Evolutionary conservation across 2,888 invertebrate species (phyloP), one percentile per base, ranked within the genome.

Genomic region (Andricus quercusramuli): DNA sequence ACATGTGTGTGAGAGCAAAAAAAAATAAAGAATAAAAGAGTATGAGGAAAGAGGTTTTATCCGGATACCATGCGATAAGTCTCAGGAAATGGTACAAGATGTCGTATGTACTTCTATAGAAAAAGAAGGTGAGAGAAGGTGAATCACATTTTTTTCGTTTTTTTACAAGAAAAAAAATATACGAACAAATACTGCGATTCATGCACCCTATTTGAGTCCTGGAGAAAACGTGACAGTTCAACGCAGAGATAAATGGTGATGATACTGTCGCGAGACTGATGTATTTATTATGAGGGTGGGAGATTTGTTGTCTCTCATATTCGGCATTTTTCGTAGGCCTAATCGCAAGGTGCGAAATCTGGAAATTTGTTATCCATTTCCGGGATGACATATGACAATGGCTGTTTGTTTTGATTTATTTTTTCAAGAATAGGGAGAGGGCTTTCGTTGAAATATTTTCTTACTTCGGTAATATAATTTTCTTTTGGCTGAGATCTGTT

Each of bases 281-380:
- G 37, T 66, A 66, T 66, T 66, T 66, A 66, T 66, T 66, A 32
- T 17, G n/a, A 66, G 66, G n/a, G 66, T 37, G 37, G n/a, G 37
- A 66, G 41, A 66, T 41, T 66, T 41, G 3, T 9, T 32, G 37
- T 66, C 11, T 37, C n/a, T 66, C 41, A 65, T 32, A 17, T 41
- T 66, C 25, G 25, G 13, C 9, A n/a, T 56, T 56, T 56, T n/a
- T 56, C 56, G n/a, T 9, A 56, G 8, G n/a, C n/a, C n/a, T 56
- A 56, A 56, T n/a, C n/a, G 15, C n/a, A 56, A n/a, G 56, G 56
- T 20, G 9, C n/a, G n/a, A 51, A 51, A 56, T 56, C 56, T 56
- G 20, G 6, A 56, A 56, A 56, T 56, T 56, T 56, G 2, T 56
- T 56, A n/a, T 56, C 56, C 56, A n/a, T 56, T n/a, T 56, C 9